Conservation (phyloP, 2,888 invertebrate genomes). For the Corbicula japonica region DNA sequence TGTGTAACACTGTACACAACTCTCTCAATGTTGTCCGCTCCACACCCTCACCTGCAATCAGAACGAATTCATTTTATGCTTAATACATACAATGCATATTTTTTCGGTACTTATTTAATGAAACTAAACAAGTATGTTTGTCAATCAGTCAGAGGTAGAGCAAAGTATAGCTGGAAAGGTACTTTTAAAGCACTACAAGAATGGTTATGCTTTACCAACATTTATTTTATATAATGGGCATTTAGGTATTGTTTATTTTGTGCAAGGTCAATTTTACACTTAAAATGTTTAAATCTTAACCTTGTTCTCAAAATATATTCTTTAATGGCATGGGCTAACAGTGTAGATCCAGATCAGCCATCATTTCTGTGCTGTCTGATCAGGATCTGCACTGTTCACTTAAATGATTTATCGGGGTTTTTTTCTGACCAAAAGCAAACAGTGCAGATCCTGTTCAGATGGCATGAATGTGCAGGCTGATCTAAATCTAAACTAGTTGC, state of each 20-base stretch:
- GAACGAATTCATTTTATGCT: not conserved
- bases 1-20: constrained; percentile 44
- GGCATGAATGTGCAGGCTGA: not conserved
- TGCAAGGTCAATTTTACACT: not conserved
- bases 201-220: not conserved
- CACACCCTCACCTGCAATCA: too few relatives aligned
- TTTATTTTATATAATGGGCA: not conserved
- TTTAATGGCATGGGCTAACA: not conserved
- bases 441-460: not conserved
- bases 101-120: not conserved
- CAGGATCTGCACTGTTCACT: not conserved
- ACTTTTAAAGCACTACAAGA: not conserved
- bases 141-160: not conserved
- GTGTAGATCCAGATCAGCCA: not conserved
- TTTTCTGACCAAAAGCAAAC: not conserved
- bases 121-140: not conserved
- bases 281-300: not conserved
- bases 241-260: not conserved
- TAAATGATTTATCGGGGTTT: too few relatives aligned
- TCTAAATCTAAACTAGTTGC: too few relatives aligned
- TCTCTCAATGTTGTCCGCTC: constrained; percentile 56
- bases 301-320: not conserved
- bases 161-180: not conserved
- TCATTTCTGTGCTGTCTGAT: not conserved
- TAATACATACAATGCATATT: not conserved